Conservation (phyloP, 2,797 vertebrate genomes). For the Lepilemur septentrionalis region DNA sequence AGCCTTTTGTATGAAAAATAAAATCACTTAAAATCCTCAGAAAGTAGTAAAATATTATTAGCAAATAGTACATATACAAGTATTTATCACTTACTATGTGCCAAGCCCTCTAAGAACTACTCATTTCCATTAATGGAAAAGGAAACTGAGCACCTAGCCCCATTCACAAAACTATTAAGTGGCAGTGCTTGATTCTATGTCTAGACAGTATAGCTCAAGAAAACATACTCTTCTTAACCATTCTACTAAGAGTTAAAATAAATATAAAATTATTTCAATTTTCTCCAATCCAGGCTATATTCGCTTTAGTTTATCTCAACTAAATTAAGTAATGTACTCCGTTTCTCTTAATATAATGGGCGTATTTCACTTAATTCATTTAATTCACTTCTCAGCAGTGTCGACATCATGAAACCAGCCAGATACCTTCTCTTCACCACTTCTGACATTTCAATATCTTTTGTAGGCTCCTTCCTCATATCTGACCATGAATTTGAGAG, state of each 20-base stretch:
- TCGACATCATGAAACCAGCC: not conserved
- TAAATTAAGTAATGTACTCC: not conserved
- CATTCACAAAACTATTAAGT: not conserved
- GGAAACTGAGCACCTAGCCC: not conserved
- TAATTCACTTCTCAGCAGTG: not conserved
- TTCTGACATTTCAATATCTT: not conserved
- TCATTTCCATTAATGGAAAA: not conserved
- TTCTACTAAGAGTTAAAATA: not conserved
- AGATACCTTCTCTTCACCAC: not conserved
- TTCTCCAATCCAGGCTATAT: not conserved
- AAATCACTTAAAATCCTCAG: not conserved
- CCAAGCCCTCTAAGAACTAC: not conserved
- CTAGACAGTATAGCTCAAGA: not conserved
- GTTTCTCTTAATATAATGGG: not conserved
- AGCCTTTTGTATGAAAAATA: not conserved
- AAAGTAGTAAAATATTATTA: conserved; percentile 14
- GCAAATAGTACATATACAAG: not conserved
- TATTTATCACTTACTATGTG: not conserved
- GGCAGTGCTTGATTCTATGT: not conserved
- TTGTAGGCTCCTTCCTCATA: not conserved
- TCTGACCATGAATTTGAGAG: not conserved
- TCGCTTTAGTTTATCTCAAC: not conserved
- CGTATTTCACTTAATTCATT: not conserved
- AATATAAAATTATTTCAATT: not conserved
- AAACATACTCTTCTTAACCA: not conserved